phyloP scores from a whole-genome alignment of 1,140 invertebrate genomes.

The Ips typographus region DNA sequence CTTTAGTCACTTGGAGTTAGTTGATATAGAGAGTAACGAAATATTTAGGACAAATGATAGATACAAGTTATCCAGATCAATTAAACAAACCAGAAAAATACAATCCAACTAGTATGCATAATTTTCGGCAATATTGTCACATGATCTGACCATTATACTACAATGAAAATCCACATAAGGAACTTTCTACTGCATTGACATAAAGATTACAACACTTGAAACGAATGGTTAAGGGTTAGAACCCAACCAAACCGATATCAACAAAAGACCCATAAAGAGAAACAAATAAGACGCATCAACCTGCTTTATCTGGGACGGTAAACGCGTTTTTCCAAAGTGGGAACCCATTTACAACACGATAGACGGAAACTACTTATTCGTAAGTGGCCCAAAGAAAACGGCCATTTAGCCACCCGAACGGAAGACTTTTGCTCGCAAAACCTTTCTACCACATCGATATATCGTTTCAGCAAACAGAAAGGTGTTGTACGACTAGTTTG shows the following conservation, averaged over 20 bases:
- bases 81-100: no score
- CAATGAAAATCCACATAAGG: no score
- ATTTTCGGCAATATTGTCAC: no score
- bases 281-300: background rate
- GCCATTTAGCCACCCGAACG: conserved; percentile 10
- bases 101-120: no score
- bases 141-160: no score
- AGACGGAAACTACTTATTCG: conserved; percentile 5
- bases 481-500: no score
- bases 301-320: background rate
- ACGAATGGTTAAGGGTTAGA: background rate
- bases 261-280: background rate
- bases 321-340: background rate
- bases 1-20: no score
- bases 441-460: background rate
- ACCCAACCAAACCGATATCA: no score
- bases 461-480: background rate
- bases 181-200: no score
- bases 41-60: no score
- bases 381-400: conserved; percentile 8
- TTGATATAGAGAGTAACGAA: no score
- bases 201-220: background rate
- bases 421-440: conserved; percentile 4
- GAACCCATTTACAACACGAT: conserved; percentile 9
- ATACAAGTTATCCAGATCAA: no score